These are phyloP conservation scores for Typhlichthys eigenmanni DNA, from an alignment of 2,797 vertebrate species.

Conservation along the genomic window DNA sequence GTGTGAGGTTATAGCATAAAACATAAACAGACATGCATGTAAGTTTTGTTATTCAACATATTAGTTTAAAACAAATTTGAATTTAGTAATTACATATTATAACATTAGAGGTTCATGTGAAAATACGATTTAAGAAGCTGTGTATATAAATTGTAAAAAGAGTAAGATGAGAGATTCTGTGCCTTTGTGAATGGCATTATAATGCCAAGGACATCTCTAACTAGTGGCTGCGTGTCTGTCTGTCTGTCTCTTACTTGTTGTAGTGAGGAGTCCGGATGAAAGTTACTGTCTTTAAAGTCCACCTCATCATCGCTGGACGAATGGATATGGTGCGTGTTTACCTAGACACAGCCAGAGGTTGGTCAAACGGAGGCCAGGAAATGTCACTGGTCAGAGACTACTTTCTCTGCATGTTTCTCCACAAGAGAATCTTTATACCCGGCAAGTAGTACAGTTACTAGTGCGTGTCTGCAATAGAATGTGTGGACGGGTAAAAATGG, in stretches of 20 bases:
- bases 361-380: not conserved
- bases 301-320: slow-evolving; percentile 98
- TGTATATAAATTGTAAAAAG: not conserved
- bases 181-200: not conserved
- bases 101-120: not conserved
- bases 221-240: slow-evolving; percentile 19
- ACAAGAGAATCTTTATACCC: too few species aligned
- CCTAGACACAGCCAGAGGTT: slow-evolving; percentile 58
- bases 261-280: slow-evolving; percentile 96
- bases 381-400: not conserved
- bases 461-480: too few species aligned
- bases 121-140: not conserved
- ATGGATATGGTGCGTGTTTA: slow-evolving; percentile 97
- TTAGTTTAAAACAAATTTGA: not conserved
- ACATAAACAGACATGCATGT: not conserved
- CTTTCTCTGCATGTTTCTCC: too few species aligned
- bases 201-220: not conserved
- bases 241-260: slow-evolving; percentile 88
- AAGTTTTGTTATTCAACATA: not conserved
- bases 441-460: too few species aligned
- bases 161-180: not conserved
- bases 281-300: slow-evolving; percentile 97
- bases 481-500: too few species aligned
- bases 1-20: not conserved
- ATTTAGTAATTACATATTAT: not conserved